Base-by-base conservation (phyloP, 2,888 invertebrate species). In the Theretra japonica region DNA sequence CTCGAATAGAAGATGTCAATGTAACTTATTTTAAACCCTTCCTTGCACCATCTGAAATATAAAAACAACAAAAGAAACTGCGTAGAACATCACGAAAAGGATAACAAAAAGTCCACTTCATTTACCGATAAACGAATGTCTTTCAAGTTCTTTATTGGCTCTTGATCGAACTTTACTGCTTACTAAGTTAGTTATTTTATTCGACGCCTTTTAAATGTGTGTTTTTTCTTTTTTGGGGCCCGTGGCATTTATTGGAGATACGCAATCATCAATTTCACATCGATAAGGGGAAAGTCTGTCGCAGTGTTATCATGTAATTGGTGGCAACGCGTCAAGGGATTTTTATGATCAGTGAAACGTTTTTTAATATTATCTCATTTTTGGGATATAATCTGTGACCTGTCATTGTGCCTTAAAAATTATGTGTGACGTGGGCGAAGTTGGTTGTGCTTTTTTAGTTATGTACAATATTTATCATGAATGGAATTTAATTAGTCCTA, bases 331-430 rank as follows among this genome's bases (percentile, higher is more conserved):
- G 65, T 41, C 65, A 48, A 65, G 17, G 17, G 23, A 17, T 48
- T 77, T 76, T 73, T 75, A 72, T 69, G 72, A 62, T 58, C 74
- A 73, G 57, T 58, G 23, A 73, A 68, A 41, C 23, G 65, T 7
- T 65, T 62, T 53, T n/a, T n/a, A 11, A 60, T 15, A 30, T 41
- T 65, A 65, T 65, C 62, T 65, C 41, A 15, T 33, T 5, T 21
- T 65, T 41, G 21, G n/a, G 4, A 60, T 28, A 60, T 65, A 23
- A 48, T 48, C 17, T 48, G 2, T 23, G 41, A 15, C 15, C 21
- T 65, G 23, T 17, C 6, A 6, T 23, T 21, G n/a, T 11, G 21
- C 17, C 41, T 7, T 21, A 33, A 21, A 59, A n/a, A 11, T 33
- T 19, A 53, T 53, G 17, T n/a, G 59, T n/a, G 4, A 59, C 23